Evolutionary conservation across 2,888 invertebrate genomes (phyloP).

Genomic region (Linnaemya vulpina): DNA sequence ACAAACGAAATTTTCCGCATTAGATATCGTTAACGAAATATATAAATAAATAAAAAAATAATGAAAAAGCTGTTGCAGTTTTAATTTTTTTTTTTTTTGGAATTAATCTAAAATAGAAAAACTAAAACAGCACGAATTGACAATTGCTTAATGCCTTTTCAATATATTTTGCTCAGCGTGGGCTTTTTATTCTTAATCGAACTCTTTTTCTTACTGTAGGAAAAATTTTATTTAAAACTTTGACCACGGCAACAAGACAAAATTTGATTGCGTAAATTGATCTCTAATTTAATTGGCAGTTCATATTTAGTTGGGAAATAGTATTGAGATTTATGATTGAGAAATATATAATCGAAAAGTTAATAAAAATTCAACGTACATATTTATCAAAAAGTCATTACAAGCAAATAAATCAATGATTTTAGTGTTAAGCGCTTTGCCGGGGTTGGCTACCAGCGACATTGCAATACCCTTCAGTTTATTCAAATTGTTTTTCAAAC

Average conservation of each 20-base stretch:
- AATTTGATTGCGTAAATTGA: slow-evolving; percentile 68
- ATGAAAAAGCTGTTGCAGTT: slow-evolving; percentile 41
- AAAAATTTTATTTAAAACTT: slow-evolving; percentile 15
- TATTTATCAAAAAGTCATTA: slow-evolving; percentile 46
- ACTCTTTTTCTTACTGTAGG: background rate
- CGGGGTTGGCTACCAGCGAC: background rate
- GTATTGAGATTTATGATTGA: slow-evolving; percentile 54
- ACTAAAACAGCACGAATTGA: slow-evolving; percentile 67
- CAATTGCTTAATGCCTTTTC: slow-evolving; percentile 70
- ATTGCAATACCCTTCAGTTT: slow-evolving; percentile 33
- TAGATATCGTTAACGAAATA: slow-evolving; percentile 68
- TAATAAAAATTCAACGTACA: slow-evolving; percentile 34
- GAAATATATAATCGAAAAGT: slow-evolving; percentile 22
- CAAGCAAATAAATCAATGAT: slow-evolving; percentile 34
- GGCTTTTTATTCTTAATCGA: slow-evolving; percentile 55
- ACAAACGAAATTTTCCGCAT: slow-evolving; percentile 65
- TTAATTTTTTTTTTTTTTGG: slow-evolving; percentile 30
- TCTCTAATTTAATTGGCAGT: slow-evolving; percentile 69
- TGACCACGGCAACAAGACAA: slow-evolving; percentile 4
- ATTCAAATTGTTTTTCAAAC: no score
- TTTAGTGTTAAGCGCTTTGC: slow-evolving; percentile 13
- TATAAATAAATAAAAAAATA: background rate
- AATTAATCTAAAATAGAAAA: slow-evolving; percentile 21
- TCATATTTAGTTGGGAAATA: slow-evolving; percentile 46
- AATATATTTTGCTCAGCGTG: slow-evolving; percentile 63